A percentile compares a stretch with the other conserved stretches of the same genome.
Evolutionary conservation across 2,113 vertebrate genomes (phyloP).

Genomic region (Galbula dea): DNA sequence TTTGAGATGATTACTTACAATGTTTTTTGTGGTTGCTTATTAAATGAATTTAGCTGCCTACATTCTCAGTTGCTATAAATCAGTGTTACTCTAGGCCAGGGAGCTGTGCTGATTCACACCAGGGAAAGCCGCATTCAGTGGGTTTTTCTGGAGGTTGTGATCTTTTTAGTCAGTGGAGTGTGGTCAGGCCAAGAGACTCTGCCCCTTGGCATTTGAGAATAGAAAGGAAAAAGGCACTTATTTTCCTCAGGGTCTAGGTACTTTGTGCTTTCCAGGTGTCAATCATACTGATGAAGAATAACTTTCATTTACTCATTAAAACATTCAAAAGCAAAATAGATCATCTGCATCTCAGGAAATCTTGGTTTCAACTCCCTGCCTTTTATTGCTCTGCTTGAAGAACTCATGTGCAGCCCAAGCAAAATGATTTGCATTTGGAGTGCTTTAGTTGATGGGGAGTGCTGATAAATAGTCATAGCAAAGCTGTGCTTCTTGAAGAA

Average conservation of each 20-base stretch:
- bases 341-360: not conserved
- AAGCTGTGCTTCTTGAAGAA: not conserved
- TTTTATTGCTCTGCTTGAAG: not conserved
- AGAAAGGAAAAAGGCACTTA: not conserved
- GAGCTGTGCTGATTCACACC: not conserved
- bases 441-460: not conserved
- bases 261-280: not conserved
- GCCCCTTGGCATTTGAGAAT: not conserved
- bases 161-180: not conserved
- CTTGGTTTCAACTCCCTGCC: not conserved
- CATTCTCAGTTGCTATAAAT: not conserved
- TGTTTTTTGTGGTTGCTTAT: constrained; percentile 24
- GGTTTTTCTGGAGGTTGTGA: not conserved
- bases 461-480: not conserved
- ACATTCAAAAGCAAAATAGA: not conserved
- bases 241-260: not conserved
- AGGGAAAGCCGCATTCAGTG: not conserved
- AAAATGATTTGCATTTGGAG: not conserved
- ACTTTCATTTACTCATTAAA: not conserved
- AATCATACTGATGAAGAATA: not conserved
- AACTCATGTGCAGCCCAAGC: not conserved
- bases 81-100: not conserved
- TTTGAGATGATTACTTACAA: not conserved
- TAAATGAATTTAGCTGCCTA: constrained; percentile 5
- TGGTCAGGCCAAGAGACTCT: not conserved